Conservation (phyloP, 1,140 invertebrate species). For the Cecropterus lyciades region DNA sequence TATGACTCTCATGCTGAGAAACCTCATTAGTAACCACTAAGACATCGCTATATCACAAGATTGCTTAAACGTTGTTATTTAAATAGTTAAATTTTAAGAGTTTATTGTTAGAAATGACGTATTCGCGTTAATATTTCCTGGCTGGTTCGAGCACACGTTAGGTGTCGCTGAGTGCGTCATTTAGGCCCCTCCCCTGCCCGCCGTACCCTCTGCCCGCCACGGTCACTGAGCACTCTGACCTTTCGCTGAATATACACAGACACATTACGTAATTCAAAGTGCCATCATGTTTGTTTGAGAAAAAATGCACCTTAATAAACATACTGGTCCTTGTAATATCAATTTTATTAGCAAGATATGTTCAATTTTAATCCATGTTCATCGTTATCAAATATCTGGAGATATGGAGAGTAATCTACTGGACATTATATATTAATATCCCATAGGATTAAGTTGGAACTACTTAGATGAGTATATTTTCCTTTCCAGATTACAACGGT, state of each 20-base stretch:
- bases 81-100: slow-evolving; percentile 1
- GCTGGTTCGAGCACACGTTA: slow-evolving; percentile 41
- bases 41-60: too few relatives aligned
- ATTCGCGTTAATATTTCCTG: slow-evolving; percentile 41
- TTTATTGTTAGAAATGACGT: slow-evolving; percentile 14
- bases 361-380: too few relatives aligned
- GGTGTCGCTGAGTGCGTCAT: slow-evolving; percentile 47
- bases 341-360: too few relatives aligned
- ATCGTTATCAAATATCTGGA: too few relatives aligned
- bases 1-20: too few relatives aligned
- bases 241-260: slow-evolving; percentile 62
- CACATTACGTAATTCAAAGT: slow-evolving; percentile 60
- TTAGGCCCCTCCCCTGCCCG: slow-evolving; percentile 36
- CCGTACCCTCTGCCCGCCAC: slow-evolving; percentile 57
- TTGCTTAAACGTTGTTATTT: not conserved
- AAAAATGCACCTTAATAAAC: slow-evolving; percentile 31
- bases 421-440: too few relatives aligned
- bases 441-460: too few relatives aligned
- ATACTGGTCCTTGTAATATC: not conserved
- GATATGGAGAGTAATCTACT: too few relatives aligned
- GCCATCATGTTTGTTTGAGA: slow-evolving; percentile 38
- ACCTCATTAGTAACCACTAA: too few relatives aligned
- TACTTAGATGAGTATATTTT: too few relatives aligned
- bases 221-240: slow-evolving; percentile 77
- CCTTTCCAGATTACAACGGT: too few relatives aligned